Evolutionary conservation across 1,140 invertebrate genomes (phyloP), one percentile per base, ranked within the genome.

Genomic region (Pachyrhynchus sulphureomaculatus): DNA sequence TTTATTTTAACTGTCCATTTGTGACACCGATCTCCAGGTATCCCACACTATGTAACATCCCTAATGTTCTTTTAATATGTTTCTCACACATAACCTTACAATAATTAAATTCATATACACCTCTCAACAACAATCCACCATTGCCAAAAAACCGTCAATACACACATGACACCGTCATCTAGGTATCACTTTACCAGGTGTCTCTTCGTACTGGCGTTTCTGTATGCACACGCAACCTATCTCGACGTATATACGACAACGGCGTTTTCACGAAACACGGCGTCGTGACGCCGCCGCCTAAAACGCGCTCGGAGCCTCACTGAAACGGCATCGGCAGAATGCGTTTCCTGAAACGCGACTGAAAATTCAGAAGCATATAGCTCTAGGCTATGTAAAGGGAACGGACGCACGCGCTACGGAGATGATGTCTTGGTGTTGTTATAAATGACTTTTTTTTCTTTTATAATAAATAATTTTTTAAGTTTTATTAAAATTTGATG

Each of bases 321-420:
- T 42, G 39, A 42, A 42, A 42, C 18, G 18, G 17, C 39, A 18
- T 18, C n/a, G n/a, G n/a, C n/a, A n/a, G n/a, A n/a, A n/a, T 42
- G 39, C 39, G 39, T 42, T 42, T 42, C 39, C 39, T 42, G 39
- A 42, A 42, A 42, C 39, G 39, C 39, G 39, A 42, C 39, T 42
- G 39, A 42, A 42, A 42, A 18, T 42, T 6, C 39, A 42, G 39
- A 42, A 42, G 39, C 39, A 29, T 6, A n/a, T 32, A 9, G 39
- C 39, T 42, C 15, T 20, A 42, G 39, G 39, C 39, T 42, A 42
- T 18, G 39, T 18, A 5, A 42, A 8, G 39, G 39, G 39, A 18
- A 42, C 39, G 39, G 39, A 42, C 39, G 39, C 39, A 42, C 39
- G 39, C 39, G 39, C 39, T 18, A 42, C 39, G 15, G 18, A 42